Evolutionary conservation across 2,797 vertebrate genomes (phyloP).

Genomic region (Chelon auratus): DNA sequence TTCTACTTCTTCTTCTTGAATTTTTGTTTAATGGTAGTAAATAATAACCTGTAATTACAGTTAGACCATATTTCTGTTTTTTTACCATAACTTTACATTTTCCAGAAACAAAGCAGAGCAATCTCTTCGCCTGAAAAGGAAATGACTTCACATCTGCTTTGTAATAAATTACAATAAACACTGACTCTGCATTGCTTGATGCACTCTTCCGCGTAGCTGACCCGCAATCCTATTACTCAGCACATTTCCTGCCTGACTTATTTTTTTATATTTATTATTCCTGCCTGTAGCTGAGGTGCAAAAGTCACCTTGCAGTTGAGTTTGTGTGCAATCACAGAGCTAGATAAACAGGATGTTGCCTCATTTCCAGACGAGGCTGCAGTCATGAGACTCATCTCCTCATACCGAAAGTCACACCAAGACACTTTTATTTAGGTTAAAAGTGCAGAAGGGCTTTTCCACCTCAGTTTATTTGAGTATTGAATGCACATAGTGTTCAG

Average conservation of each 20-base stretch:
- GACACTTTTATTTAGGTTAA: not conserved
- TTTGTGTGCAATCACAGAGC: not conserved
- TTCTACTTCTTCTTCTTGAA: too few species aligned
- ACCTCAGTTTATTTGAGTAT: not conserved
- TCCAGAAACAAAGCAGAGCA: not conserved
- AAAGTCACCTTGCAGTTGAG: slow-evolving; percentile 11
- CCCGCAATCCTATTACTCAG: slow-evolving; percentile 49
- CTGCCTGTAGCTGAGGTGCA: slow-evolving; percentile 5
- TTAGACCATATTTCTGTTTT: too few species aligned
- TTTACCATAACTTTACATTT: not conserved
- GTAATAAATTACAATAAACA: not conserved
- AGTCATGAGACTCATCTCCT: not conserved
- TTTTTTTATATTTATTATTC: slow-evolving; percentile 28
- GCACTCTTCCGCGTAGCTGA: slow-evolving; percentile 10
- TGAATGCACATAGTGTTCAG: not conserved
- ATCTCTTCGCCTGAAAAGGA: not conserved
- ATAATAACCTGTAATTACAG: too few species aligned
- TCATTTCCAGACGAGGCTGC: slow-evolving; percentile 3
- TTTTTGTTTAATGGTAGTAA: too few species aligned
- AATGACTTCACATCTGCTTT: not conserved
- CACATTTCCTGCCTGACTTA: slow-evolving; percentile 52
- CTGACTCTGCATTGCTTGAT: not conserved
- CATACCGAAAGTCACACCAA: not conserved
- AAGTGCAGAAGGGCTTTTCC: not conserved
- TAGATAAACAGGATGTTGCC: not conserved